Conservation (phyloP, 2,797 vertebrate species). For the Valencia hispanica region DNA sequence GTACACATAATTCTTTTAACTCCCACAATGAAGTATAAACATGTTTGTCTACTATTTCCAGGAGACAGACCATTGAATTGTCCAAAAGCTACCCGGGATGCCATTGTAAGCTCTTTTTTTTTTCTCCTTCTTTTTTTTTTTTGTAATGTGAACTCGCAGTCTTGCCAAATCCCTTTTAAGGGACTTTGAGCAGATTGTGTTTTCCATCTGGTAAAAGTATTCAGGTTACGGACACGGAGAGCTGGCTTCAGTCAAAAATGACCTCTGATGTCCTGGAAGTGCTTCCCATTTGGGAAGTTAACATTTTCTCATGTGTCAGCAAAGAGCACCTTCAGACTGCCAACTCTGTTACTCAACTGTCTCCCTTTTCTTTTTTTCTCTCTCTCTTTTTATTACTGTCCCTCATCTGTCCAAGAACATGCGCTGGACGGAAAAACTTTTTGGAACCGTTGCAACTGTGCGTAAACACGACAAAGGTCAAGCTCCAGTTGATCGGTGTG, state of each 20-base stretch:
- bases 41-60: constrained; percentile 24
- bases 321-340: constrained; percentile 10
- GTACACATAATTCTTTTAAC: constrained; percentile 34
- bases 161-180: constrained; percentile 74
- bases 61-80: constrained; percentile 40
- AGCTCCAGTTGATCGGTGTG: constrained; percentile 11
- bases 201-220: constrained; percentile 80
- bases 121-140: constrained; percentile 9
- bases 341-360: constrained; percentile 2
- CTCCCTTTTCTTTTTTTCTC: not conserved
- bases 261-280: constrained; percentile 67
- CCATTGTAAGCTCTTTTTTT: not conserved
- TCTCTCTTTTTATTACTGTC: not conserved
- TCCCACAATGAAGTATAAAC: not conserved
- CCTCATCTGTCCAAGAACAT: constrained; percentile 9
- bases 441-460: constrained; percentile 13
- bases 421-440: constrained; percentile 13
- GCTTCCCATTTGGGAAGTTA: constrained; percentile 49
- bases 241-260: constrained; percentile 61
- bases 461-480: constrained; percentile 42
- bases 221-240: constrained; percentile 71
- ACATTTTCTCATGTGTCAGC: constrained; percentile 59
- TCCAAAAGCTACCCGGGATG: constrained; percentile 15
- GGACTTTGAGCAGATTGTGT: constrained; percentile 75
- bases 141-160: constrained; percentile 64